Conservation (phyloP, 2,888 invertebrate species). For the Clistopyga incitator region DNA sequence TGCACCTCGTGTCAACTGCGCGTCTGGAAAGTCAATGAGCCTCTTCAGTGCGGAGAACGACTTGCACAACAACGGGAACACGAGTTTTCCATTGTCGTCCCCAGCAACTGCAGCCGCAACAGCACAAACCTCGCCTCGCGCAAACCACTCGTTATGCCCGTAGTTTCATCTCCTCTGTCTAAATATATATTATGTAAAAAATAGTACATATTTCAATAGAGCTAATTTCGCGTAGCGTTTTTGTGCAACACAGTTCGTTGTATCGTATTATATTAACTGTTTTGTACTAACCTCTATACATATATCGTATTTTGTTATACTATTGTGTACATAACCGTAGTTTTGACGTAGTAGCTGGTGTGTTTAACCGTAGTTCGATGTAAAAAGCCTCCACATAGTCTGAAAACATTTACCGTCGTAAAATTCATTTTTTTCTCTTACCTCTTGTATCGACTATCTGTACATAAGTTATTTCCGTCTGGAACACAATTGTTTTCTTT, state of each 20-base stretch:
- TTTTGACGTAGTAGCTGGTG: constrained; percentile 61
- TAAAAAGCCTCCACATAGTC: constrained; percentile 25
- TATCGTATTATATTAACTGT: constrained; percentile 45
- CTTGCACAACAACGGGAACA: constrained; percentile 21
- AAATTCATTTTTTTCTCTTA: constrained; percentile 32
- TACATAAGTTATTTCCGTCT: constrained; percentile 11
- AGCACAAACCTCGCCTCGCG: constrained; percentile 25
- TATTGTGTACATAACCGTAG: constrained; percentile 50
- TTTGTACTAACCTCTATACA: constrained; percentile 13
- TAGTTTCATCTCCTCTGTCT: constrained; percentile 37
- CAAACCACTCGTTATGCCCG: constrained; percentile 32
- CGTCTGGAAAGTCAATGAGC: constrained; percentile 13
- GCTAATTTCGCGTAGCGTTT: constrained; percentile 52
- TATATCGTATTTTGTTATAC: constrained; percentile 27
- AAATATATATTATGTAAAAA: constrained; percentile 15
- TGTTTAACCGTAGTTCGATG: constrained; percentile 55
- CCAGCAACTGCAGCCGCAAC: constrained; percentile 14
- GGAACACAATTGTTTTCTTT: constrained; percentile 19
- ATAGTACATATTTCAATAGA: constrained; percentile 51
- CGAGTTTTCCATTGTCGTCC: constrained; percentile 44
- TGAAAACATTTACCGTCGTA: constrained; percentile 37
- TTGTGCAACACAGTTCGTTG: constrained; percentile 57
- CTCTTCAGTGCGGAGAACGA: constrained; percentile 7
- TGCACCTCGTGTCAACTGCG: constrained; percentile 1
- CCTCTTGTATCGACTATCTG: constrained; percentile 37